Base-by-base conservation (phyloP, 2,888 invertebrate species). In the Philereme transversata region DNA sequence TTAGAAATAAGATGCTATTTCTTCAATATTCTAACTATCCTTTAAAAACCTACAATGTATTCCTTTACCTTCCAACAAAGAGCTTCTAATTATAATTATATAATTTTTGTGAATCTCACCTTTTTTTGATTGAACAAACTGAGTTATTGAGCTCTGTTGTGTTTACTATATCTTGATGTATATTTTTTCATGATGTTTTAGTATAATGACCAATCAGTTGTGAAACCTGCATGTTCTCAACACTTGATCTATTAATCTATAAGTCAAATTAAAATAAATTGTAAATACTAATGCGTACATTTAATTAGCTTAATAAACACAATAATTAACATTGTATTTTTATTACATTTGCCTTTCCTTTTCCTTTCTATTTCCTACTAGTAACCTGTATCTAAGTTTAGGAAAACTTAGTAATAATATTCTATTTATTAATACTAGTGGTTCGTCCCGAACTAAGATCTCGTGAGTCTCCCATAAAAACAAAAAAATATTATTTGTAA, bases 271-370 rank as follows among this genome's bases (percentile, higher is more conserved):
- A 2, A 61, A 67, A 58, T 72, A 70, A 76, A 72, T 72, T 78
- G 78, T 70, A 76, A 72, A 68, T 68, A 68, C 60, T 65, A 74
- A 73, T 67, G 76, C 75, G 77, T 77, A 71, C 75, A 72, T 82
- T 78, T 77, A 81, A 80, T 75, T 83, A 86, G 86, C 87, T 84
- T 84, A 86, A 82, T 86, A 86, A 84, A 87, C 72, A 73, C 60
- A 65, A 71, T 70, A 66, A 64, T 11, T 35, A 50, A 11, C 57
- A 60, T 67, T 73, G 0, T 7, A 5, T 36, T 68, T 60, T 61
- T 61, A 22, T 45, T 45, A 10, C 1, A 5, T n/a, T 6, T 40
- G 7, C 7, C 8, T 40, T 40, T 38, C 36, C 40, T 8, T 40
- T 6, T 6, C 40, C 40, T 7, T 40, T 40, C 40, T 6, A 8